Base-by-base conservation (phyloP, 2,797 vertebrate genomes). In the Sparidentex hasta region DNA sequence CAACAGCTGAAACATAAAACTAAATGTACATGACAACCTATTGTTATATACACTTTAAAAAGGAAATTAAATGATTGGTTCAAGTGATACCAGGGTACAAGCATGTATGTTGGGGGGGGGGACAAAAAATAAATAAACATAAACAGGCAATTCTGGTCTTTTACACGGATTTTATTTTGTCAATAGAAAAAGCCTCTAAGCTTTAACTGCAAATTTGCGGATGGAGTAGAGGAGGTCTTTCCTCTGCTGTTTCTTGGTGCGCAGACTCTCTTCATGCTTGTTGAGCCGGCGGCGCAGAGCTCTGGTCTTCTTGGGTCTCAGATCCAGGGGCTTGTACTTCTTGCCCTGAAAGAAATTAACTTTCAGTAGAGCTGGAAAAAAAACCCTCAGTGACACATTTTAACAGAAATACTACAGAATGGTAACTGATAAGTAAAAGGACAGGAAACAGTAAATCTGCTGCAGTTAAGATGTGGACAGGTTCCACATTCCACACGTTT, bases 271-370 rank as follows among this genome's bases (percentile, higher is more conserved):
- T 74, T 99, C 98, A 0, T 99, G 97, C 74, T 98, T 99, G 82
- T 97, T 99, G 71, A 99, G 95, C 16, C 94, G 87, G 69, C 98
- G 97, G 8, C 98, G 96, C 92, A 99, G 95, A 79, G 98, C 98
- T 11, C 98, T 95, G 1, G 98, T 99, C 95, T 99, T 99, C 95
- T 97, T 99, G 69, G 98, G 98, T 88, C 98, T 97, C 95, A 99
- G 94, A 51, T 99, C 98, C 50, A 99, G 92, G 46, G 98, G 98
- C 90, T 99, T 99, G 91, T 99, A 99, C 91, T 99, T 99, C 90
- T 99, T 99, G 50, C 98, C 98, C 98, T 99, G 59, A 25, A 79
- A 86, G 11, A 13, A 52, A 65, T 2, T 0, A 4, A 18, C 3
- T 1, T 63, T 86, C 46, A 87, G 56, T 9, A 1, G 0, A 70